Conservation (phyloP, 2,113 vertebrate genomes). For the Danionella cerebrum region DNA sequence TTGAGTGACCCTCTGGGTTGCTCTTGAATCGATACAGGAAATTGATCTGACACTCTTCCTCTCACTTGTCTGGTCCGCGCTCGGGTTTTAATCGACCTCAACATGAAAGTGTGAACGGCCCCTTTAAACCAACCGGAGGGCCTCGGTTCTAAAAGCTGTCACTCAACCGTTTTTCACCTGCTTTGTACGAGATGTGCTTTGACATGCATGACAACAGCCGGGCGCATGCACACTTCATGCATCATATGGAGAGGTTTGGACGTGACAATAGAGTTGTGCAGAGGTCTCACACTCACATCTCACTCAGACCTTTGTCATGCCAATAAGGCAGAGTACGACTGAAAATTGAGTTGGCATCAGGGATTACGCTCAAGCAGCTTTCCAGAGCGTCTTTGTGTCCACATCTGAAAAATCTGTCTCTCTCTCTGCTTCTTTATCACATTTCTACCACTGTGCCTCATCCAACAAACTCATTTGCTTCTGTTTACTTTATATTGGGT, state of each 20-base stretch:
- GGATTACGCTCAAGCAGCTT: neutral
- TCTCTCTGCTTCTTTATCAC: neutral
- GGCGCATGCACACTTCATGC: neutral
- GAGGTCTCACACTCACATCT: too few species aligned
- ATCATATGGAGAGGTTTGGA: neutral
- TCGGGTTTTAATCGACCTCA: too few species aligned
- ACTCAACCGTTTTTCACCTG: too few species aligned
- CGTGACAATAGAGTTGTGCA: too few species aligned
- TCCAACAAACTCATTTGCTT: neutral
- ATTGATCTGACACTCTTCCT: too few species aligned
- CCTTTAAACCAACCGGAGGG: too few species aligned
- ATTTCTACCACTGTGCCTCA: neutral
- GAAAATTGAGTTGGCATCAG: constrained; percentile 2
- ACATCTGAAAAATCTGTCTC: neutral
- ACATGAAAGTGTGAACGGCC: too few species aligned
- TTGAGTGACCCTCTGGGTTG: too few species aligned
- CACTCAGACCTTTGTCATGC: too few species aligned
- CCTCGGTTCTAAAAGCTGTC: too few species aligned
- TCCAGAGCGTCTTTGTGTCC: neutral
- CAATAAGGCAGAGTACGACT: neutral
- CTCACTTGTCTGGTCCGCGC: too few species aligned
- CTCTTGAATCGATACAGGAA: too few species aligned
- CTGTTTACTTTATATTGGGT: neutral
- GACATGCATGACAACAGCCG: neutral
- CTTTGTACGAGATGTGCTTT: neutral